These are phyloP conservation scores for Protobothrops flavoviridis DNA, from an alignment of 2,113 vertebrate species.

Conservation along the genomic window DNA sequence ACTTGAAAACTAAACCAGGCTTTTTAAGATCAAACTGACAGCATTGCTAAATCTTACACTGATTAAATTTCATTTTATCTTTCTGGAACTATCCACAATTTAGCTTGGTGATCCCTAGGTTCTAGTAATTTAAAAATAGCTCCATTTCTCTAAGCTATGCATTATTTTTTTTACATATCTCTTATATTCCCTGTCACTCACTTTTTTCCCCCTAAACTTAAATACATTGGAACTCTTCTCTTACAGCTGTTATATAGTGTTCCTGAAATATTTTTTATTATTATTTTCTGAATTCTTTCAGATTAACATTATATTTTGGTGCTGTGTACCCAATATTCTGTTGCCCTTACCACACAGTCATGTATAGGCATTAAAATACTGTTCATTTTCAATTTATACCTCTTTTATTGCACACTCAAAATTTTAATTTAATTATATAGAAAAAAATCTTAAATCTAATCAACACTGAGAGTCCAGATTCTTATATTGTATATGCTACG, in stretches of 20 bases:
- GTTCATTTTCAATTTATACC: neutral
- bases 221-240: neutral
- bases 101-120: neutral
- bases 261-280: neutral
- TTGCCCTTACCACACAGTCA: neutral
- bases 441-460: too few species aligned
- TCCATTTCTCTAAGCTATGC: neutral
- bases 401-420: neutral
- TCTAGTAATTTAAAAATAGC: neutral
- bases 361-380: neutral
- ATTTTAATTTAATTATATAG: neutral
- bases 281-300: neutral
- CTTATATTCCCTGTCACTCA: neutral
- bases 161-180: neutral
- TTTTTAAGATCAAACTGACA: neutral
- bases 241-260: neutral
- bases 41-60: neutral
- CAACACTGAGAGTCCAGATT: too few species aligned
- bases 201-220: neutral
- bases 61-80: neutral
- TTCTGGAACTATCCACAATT: neutral
- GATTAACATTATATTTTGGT: neutral
- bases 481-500: too few species aligned
- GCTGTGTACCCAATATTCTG: neutral
- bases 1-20: neutral